A percentile compares a stretch with the other conserved stretches of the same genome.
phyloP scores from a whole-genome alignment of 2,113 vertebrate genomes.

The Ailuropoda melanoleuca region DNA sequence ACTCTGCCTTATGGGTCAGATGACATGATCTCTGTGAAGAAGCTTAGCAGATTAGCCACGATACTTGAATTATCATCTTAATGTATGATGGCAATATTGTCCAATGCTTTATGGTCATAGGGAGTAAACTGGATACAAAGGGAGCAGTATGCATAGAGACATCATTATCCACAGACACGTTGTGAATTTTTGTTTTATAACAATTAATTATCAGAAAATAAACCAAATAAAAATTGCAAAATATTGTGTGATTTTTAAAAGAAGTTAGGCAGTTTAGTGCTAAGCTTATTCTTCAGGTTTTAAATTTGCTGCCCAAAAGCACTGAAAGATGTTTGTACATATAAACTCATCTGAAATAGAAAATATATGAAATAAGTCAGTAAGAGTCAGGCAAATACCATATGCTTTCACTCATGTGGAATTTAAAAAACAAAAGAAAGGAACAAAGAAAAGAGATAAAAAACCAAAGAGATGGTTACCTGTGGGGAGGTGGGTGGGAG shows the following conservation, averaged over 20 bases:
- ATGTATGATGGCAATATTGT: not conserved
- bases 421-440: not conserved
- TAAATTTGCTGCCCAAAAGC: not conserved
- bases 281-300: constrained; percentile 28
- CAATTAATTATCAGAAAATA: constrained; percentile 37
- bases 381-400: not conserved
- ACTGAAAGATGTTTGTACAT: not conserved
- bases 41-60: not conserved
- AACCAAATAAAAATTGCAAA: not conserved
- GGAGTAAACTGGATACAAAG: not conserved
- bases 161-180: not conserved
- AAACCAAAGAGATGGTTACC: not conserved
- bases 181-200: not conserved
- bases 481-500: not conserved
- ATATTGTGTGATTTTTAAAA: not conserved
- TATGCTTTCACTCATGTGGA: not conserved
- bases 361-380: not conserved
- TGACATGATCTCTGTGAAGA: not conserved
- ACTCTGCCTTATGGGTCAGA: not conserved
- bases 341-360: not conserved
- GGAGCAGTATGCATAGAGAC: not conserved
- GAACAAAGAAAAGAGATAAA: not conserved
- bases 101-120: not conserved
- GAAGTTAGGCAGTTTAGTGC: not conserved
- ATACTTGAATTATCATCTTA: not conserved